phyloP scores from a whole-genome alignment of 2,888 invertebrate genomes.

The Agrilus mali region DNA sequence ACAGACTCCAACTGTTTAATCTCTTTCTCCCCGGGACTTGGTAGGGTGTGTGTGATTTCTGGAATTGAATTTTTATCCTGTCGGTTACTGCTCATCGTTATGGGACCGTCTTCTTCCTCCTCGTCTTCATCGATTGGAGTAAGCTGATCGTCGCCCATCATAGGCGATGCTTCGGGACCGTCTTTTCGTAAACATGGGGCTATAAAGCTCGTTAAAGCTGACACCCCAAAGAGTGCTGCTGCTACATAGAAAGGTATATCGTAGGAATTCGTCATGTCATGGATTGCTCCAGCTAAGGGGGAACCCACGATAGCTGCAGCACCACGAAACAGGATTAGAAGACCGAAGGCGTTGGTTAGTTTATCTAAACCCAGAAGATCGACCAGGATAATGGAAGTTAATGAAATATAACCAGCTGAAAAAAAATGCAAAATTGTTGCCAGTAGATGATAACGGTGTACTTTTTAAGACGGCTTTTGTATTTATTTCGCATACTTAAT shows the following conservation, averaged over 20 bases:
- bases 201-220: slow-evolving; percentile 74
- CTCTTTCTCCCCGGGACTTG: slow-evolving; percentile 44
- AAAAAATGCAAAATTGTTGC: no score
- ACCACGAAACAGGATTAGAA: slow-evolving; percentile 90
- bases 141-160: slow-evolving; percentile 50
- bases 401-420: slow-evolving; percentile 89
- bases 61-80: slow-evolving; percentile 38
- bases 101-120: slow-evolving; percentile 58
- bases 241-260: slow-evolving; percentile 88
- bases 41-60: slow-evolving; percentile 65
- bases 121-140: slow-evolving; percentile 78
- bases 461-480: no score
- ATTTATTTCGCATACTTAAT: no score
- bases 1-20: slow-evolving; percentile 64
- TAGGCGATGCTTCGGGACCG: slow-evolving; percentile 40
- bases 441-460: no score
- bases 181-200: slow-evolving; percentile 59
- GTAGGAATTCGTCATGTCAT: slow-evolving; percentile 76
- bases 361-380: slow-evolving; percentile 92
- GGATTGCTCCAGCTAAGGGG: slow-evolving; percentile 76
- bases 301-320: slow-evolving; percentile 83
- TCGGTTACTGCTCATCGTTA: slow-evolving; percentile 44
- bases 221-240: slow-evolving; percentile 72
- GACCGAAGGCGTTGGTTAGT: slow-evolving; percentile 93
- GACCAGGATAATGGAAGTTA: slow-evolving; percentile 95